Evolutionary conservation across 2,888 invertebrate species (phyloP).

Genomic region (Lampropteryx suffumata): DNA sequence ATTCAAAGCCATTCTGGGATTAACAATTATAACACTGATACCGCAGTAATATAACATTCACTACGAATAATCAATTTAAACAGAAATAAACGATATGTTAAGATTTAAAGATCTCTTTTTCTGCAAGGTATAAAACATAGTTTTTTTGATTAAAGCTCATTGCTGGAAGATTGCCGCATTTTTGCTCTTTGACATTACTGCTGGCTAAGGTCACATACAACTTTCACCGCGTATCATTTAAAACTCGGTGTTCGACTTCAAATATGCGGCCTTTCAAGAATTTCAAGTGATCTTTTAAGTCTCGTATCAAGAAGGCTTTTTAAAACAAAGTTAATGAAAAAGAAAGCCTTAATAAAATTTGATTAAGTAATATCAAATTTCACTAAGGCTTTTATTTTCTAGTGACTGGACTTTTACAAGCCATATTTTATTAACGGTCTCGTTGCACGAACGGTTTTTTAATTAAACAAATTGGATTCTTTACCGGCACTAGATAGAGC

Average conservation of each 20-base stretch:
- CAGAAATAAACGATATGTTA: too few relatives aligned
- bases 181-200: constrained; percentile 40
- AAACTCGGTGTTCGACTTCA: constrained; percentile 39
- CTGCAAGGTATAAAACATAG: too few relatives aligned
- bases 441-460: constrained; percentile 50
- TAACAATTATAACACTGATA: too few relatives aligned
- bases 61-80: too few relatives aligned
- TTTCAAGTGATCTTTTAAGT: constrained; percentile 42
- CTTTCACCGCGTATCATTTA: constrained; percentile 42
- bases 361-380: constrained; percentile 34
- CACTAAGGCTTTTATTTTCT: constrained; percentile 24
- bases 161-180: constrained; percentile 29
- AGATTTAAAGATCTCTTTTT: too few relatives aligned
- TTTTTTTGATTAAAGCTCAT: constrained; percentile 1
- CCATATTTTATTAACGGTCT: constrained; percentile 46
- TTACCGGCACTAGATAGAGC: constrained; percentile 34
- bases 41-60: too few relatives aligned
- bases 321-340: constrained; percentile 32
- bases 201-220: constrained; percentile 38
- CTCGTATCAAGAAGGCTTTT: constrained; percentile 31
- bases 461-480: constrained; percentile 56
- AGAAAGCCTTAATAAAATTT: constrained; percentile 35
- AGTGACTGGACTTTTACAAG: constrained; percentile 35
- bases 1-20: too few relatives aligned
- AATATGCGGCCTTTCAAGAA: constrained; percentile 43